These are phyloP conservation scores for Cerastis rubricosa DNA, from an alignment of 2,888 invertebrate species.

Conservation along the genomic window DNA sequence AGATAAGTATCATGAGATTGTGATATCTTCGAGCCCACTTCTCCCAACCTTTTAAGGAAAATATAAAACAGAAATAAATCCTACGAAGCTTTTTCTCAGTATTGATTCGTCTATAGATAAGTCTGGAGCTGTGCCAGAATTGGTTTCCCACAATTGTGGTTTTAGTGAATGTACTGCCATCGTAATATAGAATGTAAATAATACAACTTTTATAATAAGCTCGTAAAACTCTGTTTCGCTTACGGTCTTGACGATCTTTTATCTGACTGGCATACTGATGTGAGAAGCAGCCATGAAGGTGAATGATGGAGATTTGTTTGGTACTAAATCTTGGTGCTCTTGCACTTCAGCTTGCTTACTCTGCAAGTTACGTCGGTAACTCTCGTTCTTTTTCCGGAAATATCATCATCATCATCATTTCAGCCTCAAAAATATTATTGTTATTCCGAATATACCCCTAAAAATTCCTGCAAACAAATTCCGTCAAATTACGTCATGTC, in stretches of 20 bases:
- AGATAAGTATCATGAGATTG: background rate
- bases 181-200: constrained; percentile 43
- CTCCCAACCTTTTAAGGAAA: constrained; percentile 8
- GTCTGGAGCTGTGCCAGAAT: constrained; percentile 57
- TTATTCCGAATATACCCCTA: no score
- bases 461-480: no score
- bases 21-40: background rate
- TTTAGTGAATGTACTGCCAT: constrained; percentile 43
- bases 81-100: constrained; percentile 36
- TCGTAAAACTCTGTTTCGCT: constrained; percentile 11
- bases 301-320: background rate
- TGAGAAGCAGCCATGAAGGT: background rate
- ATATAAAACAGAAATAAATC: constrained; percentile 24
- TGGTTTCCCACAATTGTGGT: constrained; percentile 60
- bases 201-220: constrained; percentile 30
- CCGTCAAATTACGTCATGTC: no score
- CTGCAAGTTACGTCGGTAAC: background rate
- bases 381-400: background rate
- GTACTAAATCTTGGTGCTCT: background rate
- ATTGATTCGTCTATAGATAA: constrained; percentile 47
- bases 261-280: constrained; percentile 23
- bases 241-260: background rate
- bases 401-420: no score
- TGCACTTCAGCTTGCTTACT: background rate
- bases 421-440: no score